Base-by-base conservation (phyloP, 2,113 vertebrate species). In the Theropithecus gelada region DNA sequence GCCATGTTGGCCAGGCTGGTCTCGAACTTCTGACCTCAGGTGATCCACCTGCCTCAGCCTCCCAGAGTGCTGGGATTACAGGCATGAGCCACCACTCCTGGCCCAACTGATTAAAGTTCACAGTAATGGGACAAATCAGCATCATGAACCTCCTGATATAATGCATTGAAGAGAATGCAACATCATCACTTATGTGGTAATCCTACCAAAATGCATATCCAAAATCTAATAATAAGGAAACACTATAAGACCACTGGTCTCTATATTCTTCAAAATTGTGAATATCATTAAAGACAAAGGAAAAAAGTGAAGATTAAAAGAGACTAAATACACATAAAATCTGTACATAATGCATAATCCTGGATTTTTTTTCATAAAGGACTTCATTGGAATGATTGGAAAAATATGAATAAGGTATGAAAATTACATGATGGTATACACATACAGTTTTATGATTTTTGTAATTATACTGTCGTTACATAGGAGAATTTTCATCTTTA, bases 381-480 rank as follows among this genome's bases (percentile, higher is more conserved):
- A 75, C 52, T 38, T 95, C 78, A 73, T 66, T 87, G 52, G 14
- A 22, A 68, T 11, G 73, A 88, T 23, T 66, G 50, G 5, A 68
- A 75, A 91, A 91, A 59, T 88, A 70, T 85, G 30, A 91, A 43
- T 88, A 88, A 96, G 32, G 13, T 64, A 50, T 95, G 6, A 30
- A 87, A 12, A 57, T 76, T 83, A 75, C 8, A 64, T 87, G 50
- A n/a, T 78, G 45, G 1, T 80, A 43, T 78, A 59, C 64, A 64
- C 48, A 64, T 64, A 75, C 35, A 40, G 30, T 59, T 93, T 87
- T 90, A 38, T 64, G 8, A 68, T 73, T 90, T 95, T 80, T 57
- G 16, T 72, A 78, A 52, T 25, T 64, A 43, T 73, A 55, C 20
- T 48, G 18, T 96, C 22, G 25, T 75, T 86, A 80, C 1, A 17